Base-by-base conservation (phyloP, 2,113 vertebrate species). In the Catharus minimus region DNA sequence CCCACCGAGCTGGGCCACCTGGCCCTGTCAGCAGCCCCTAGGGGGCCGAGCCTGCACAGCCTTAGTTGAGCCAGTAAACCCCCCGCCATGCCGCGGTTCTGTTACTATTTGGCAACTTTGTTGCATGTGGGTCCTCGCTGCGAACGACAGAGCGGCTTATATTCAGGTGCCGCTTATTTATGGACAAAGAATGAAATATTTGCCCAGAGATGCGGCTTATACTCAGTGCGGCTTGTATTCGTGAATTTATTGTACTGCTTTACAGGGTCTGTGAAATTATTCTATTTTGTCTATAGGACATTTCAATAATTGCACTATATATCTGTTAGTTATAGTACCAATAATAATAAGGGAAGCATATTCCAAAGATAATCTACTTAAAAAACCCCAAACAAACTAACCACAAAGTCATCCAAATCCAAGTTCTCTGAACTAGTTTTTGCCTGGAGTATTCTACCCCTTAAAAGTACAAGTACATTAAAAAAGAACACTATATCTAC, bases 221-320 rank as follows among this genome's bases (percentile, higher is more conserved):
- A 36, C 33, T 36, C 33, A 36, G 33, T 36, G 33, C 33, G 33
- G 33, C 33, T 36, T 36, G 33, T 36, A 36, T 36, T 36, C 33
- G 33, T 36, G 33, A 36, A 36, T 36, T 36, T 36, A 36, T 8
- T 36, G 33, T 36, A 87, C 65, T 73, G 38, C 39, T 91, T 92
- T 49, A 57, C 64, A 64, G 49, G 33, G 32, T 79, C 56, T 79
- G 23, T 57, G 71, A 92, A 95, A 89, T 92, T 79, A 91, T 81
- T 91, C 74, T 79, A 15, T 82, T 84, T 88, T 86, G 46, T 67
- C 91, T 82, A 43, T 41, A 55, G 52, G 56, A 64, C 23, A 47
- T 19, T 60, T 41, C 49, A 82, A 64, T 91, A 94, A 89, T 69
- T 89, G 62, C 65, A 50, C 38, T 46, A 92, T 86, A 69, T 80